These are phyloP conservation scores for Natator depressus DNA, from an alignment of 2,113 vertebrate species.

Conservation along the genomic window DNA sequence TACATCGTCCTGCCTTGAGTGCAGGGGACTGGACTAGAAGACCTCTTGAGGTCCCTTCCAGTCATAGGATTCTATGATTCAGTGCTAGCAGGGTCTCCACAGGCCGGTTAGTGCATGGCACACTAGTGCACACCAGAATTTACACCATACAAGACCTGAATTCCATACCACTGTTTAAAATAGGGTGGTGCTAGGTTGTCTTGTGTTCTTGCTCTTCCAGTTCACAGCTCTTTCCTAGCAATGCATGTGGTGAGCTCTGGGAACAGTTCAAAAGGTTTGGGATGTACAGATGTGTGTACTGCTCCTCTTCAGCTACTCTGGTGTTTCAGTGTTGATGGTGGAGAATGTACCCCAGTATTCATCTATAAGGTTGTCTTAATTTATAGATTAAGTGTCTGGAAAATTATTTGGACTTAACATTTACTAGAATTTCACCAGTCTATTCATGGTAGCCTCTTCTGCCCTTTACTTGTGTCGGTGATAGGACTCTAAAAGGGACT, in stretches of 20 bases:
- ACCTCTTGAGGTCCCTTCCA: too few relatives aligned
- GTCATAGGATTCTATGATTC: too few relatives aligned
- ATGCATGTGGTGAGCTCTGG: not conserved
- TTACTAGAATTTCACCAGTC: not conserved
- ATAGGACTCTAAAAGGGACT: not conserved
- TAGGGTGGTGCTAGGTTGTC: not conserved
- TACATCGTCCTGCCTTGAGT: too few relatives aligned
- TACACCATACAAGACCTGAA: not conserved
- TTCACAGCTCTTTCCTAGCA: not conserved
- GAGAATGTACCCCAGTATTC: not conserved
- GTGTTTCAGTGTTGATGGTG: not conserved
- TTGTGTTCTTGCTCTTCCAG: not conserved
- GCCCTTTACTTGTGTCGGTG: not conserved
- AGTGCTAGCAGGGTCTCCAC: not conserved
- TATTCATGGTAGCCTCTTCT: not conserved
- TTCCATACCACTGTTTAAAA: not conserved
- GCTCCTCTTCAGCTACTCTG: not conserved
- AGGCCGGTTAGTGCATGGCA: not conserved
- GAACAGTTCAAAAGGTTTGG: not conserved
- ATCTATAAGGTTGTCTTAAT: not conserved
- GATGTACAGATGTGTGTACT: not conserved
- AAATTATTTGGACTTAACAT: not conserved
- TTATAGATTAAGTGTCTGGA: not conserved
- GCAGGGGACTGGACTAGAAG: too few relatives aligned
- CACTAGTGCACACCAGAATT: not conserved